Conservation (phyloP, 1,140 invertebrate genomes). For the Euglossa dilemma region DNA sequence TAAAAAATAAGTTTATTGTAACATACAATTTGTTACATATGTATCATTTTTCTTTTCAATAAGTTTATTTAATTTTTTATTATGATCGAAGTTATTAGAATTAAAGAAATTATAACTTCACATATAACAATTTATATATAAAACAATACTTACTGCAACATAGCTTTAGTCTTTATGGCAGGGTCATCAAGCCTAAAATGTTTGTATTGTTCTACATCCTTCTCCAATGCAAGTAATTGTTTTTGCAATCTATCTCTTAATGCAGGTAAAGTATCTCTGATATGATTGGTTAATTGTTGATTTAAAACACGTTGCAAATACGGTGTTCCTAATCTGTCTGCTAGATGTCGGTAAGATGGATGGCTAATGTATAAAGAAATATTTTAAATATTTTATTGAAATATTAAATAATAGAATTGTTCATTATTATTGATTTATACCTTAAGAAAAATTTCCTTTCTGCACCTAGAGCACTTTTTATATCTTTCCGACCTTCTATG, state of each 20-base stretch:
- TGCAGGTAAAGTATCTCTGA: constrained; percentile 97
- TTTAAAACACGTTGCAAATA: constrained; percentile 98
- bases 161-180: constrained; percentile 99
- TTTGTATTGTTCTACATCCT: constrained; percentile 99
- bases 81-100: background rate
- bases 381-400: constrained; percentile 8
- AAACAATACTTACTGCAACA: constrained; percentile 94
- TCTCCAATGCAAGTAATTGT: constrained; percentile 96
- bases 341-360: constrained; percentile 96
- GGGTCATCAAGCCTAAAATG: constrained; percentile 99
- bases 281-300: constrained; percentile 99
- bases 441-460: constrained; percentile 99
- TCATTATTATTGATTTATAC: constrained; percentile 76
- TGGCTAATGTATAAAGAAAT: constrained; percentile 84
- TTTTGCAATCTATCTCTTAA: constrained; percentile 98
- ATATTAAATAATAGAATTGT: background rate
- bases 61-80: constrained; percentile 4
- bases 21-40: background rate
- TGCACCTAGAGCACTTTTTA: constrained; percentile 95
- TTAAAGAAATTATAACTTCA: constrained; percentile 10
- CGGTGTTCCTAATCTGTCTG: constrained; percentile 98
- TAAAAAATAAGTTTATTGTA: background rate
- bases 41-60: background rate
- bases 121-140: background rate
- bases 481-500: constrained; percentile 98